A percentile compares a stretch with the other conserved stretches of the same genome.
Evolutionary conservation across 2,797 vertebrate genomes (phyloP).

Genomic region (Chelonia mydas): DNA sequence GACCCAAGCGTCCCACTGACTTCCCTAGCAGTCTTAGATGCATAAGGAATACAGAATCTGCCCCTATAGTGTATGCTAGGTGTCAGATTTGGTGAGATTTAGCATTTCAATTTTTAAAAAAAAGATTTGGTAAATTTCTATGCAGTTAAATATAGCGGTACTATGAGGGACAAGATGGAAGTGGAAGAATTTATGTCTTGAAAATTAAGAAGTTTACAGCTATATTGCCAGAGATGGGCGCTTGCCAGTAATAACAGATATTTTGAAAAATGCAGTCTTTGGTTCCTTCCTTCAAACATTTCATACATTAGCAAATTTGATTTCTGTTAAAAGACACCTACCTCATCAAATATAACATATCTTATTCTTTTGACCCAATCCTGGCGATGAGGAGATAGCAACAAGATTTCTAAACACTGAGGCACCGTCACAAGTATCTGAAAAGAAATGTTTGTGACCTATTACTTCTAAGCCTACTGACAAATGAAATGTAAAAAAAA

Average conservation of each 20-base stretch:
- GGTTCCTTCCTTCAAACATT: background rate
- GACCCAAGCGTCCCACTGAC: background rate
- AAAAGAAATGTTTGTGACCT: slow-evolving; percentile 10
- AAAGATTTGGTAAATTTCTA: background rate
- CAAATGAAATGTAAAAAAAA: background rate
- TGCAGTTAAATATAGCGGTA: background rate
- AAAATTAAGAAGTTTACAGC: background rate
- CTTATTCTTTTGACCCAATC: slow-evolving; percentile 65
- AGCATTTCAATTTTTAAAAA: background rate
- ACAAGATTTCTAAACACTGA: slow-evolving; percentile 76
- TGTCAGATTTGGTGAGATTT: background rate
- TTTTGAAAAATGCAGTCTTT: background rate
- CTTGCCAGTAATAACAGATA: background rate
- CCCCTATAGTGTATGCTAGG: background rate
- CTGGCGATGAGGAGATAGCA: slow-evolving; percentile 66
- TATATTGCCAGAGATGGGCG: background rate
- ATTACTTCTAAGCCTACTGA: background rate
- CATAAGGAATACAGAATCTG: background rate
- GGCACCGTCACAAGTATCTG: slow-evolving; percentile 76
- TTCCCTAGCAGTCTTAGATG: background rate
- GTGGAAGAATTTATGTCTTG: background rate
- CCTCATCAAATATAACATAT: slow-evolving; percentile 79
- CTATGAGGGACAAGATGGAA: background rate
- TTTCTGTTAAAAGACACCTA: slow-evolving; percentile 20
- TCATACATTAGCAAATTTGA: background rate